Percentiles rank a stretch among this genome's conserved stretches.
Evolutionary conservation across 1,140 invertebrate species (phyloP).

Genomic region (Vanessa tameamea): DNA sequence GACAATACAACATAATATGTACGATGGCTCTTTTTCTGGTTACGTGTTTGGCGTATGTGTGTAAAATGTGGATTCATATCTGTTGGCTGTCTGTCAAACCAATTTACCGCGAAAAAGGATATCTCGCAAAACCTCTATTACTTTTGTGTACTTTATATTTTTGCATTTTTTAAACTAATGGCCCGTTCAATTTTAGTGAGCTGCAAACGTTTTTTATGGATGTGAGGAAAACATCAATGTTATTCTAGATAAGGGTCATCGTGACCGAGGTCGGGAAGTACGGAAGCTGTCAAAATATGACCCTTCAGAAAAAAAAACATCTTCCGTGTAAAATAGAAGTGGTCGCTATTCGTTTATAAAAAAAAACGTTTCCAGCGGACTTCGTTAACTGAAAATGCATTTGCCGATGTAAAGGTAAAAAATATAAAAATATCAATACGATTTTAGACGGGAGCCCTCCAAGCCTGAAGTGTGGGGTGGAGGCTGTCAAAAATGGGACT

Average conservation of each 20-base stretch:
- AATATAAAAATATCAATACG: slow-evolving; percentile 27
- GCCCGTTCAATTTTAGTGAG: neutral
- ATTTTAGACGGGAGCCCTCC: slow-evolving; percentile 59
- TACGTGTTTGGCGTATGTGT: too few species aligned
- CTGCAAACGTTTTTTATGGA: neutral
- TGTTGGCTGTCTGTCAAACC: neutral
- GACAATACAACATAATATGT: too few species aligned
- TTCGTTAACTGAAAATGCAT: slow-evolving; percentile 4
- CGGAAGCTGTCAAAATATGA: neutral
- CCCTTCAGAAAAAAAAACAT: neutral
- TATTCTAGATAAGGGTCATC: neutral
- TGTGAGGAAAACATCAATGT: neutral
- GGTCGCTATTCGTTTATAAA: neutral
- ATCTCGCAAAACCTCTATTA: neutral
- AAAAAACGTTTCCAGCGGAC: neutral
- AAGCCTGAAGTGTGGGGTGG: slow-evolving; percentile 49
- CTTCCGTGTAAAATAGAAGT: neutral
- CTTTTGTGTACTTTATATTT: neutral
- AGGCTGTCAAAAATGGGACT: slow-evolving; percentile 61
- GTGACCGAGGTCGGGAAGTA: neutral
- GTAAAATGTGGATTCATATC: neutral
- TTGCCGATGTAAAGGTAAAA: neutral
- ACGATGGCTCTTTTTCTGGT: too few species aligned
- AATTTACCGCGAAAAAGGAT: neutral
- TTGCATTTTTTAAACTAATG: neutral